phyloP scores from a whole-genome alignment of 2,797 vertebrate species.

The Melanotaenia boesemani region DNA sequence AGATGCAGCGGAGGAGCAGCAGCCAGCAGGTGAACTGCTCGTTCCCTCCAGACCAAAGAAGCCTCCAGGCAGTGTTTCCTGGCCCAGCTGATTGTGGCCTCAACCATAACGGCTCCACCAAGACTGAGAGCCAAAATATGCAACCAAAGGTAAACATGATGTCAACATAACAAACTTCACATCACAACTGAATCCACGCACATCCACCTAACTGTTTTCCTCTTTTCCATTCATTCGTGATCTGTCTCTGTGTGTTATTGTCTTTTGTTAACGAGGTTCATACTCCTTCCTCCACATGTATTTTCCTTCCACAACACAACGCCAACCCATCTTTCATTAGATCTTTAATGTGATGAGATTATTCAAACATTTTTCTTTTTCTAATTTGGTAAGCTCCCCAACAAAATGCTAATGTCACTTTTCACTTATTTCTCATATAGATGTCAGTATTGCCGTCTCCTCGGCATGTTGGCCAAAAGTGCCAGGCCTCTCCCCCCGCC shows the following conservation, averaged over 20 bases:
- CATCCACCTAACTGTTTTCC: conserved; percentile 54
- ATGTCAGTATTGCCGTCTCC: conserved; percentile 87
- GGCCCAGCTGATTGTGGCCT: conserved; percentile 74
- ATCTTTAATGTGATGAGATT: conserved; percentile 26
- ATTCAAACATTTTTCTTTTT: not conserved
- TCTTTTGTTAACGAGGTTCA: conserved; percentile 37
- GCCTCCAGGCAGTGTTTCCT: conserved; percentile 78
- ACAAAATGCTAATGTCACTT: conserved; percentile 72
- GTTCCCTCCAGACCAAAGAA: conserved; percentile 80
- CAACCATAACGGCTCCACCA: conserved; percentile 67
- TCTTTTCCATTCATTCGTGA: conserved; percentile 59
- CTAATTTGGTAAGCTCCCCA: conserved; percentile 41
- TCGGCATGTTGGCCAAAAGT: conserved; percentile 89
- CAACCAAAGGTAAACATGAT: conserved; percentile 76
- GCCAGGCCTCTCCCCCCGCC: conserved; percentile 86
- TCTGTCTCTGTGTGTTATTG: conserved; percentile 51
- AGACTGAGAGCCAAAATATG: conserved; percentile 77
- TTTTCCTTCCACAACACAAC: conserved; percentile 48
- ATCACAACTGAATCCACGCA: conserved; percentile 35
- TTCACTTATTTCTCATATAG: conserved; percentile 85
- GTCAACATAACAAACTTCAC: no score
- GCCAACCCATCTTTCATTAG: conserved; percentile 35
- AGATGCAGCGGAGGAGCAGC: conserved; percentile 78
- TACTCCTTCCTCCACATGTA: conserved; percentile 41
- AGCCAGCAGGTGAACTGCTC: conserved; percentile 66